Evolutionary conservation across 2,888 invertebrate genomes (phyloP), one percentile per base, ranked within the genome.

Genomic region (Drosophila borealis): DNA sequence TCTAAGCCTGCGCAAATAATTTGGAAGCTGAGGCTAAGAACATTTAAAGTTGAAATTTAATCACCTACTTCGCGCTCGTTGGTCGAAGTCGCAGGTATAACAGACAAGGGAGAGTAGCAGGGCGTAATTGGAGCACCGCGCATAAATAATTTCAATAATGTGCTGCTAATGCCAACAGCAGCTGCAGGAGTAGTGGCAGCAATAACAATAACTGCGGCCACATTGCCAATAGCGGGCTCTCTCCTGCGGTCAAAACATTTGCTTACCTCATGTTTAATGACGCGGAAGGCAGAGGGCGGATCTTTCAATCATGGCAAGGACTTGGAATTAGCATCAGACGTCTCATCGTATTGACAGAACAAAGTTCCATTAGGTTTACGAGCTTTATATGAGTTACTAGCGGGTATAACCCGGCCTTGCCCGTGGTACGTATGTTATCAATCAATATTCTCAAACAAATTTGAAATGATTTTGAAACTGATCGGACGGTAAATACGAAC

Each of bases 81-180:
- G 17, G 17, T 17, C 17, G 17, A 17, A 17, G 17, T 17, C 17
- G 17, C 17, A 17, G 17, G 17, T 17, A 17, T 17, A 17, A 17
- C 17, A 17, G 17, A 17, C 17, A 17, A 17, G 17, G 17, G 17
- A 17, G 17, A 17, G 17, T 17, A 17, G 17, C 17, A 1, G 17
- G 17, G 17, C 17, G 17, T 17, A 17, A 17, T 17, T 17, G 1
- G 1, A 17, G 17, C 17, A 17, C 1, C n/a, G n/a, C n/a, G n/a
- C n/a, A n/a, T n/a, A n/a, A n/a, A n/a, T 80, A 74, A 80, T 83
- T 83, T 80, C 81, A 81, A 83, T 83, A 80, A 80, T 83, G 74
- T 80, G 81, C 81, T 81, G 84, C 79, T 81, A 84, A 81, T 81
- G 70, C 74, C 63, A 55, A 62, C 45, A 57, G 21, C 62, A 61